These are phyloP conservation scores for Erebia ligea DNA, from an alignment of 2,888 invertebrate genomes.

Conservation along the genomic window DNA sequence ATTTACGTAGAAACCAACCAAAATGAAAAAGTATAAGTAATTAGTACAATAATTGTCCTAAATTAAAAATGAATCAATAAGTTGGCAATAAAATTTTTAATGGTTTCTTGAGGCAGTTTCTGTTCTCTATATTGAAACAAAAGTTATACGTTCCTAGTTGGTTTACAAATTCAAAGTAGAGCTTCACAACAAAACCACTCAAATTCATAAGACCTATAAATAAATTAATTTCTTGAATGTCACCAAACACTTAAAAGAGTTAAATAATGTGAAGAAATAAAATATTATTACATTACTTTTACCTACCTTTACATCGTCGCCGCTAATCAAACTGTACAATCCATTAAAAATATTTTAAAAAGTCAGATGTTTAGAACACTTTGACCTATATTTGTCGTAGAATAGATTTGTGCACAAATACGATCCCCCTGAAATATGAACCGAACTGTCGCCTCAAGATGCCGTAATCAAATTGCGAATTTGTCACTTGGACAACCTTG, in stretches of 20 bases:
- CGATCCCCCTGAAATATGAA: conserved; percentile 15
- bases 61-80: too few species aligned
- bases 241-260: not conserved
- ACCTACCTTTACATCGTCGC: not conserved
- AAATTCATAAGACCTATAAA: too few species aligned
- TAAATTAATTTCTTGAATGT: not conserved
- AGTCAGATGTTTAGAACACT: not conserved
- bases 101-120: too few species aligned
- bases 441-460: conserved; percentile 29
- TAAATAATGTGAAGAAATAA: not conserved
- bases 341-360: not conserved
- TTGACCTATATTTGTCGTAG: not conserved
- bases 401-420: conserved; percentile 9
- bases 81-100: too few species aligned
- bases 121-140: too few species aligned
- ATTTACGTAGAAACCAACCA: too few species aligned
- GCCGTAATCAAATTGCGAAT: conserved; percentile 37
- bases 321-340: not conserved
- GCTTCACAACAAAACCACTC: too few species aligned
- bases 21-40: too few species aligned
- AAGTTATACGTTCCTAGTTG: too few species aligned
- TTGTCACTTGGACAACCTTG: conserved; percentile 36
- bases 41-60: too few species aligned
- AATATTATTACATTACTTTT: not conserved
- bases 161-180: too few species aligned